Percentiles rank a stretch among this genome's conserved stretches.
These are phyloP conservation scores for Itoplectis maculator DNA, from an alignment of 2,888 invertebrate genomes.

Conservation along the genomic window DNA sequence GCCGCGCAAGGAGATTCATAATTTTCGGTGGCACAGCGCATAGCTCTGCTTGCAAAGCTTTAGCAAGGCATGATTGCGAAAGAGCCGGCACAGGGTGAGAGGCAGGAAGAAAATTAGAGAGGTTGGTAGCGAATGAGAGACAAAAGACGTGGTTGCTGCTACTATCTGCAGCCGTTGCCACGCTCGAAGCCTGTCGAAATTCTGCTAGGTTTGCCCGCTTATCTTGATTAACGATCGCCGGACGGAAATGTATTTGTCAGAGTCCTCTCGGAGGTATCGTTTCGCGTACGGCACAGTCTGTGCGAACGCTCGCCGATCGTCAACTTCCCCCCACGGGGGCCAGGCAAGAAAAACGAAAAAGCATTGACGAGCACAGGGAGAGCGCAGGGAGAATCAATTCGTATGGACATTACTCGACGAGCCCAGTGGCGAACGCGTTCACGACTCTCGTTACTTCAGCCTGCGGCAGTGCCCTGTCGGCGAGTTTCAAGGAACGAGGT, in stretches of 20 bases:
- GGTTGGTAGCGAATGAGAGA: constrained; percentile 25
- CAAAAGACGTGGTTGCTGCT: constrained; percentile 22
- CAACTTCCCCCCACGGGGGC: constrained; percentile 28
- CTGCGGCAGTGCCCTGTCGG: constrained; percentile 40
- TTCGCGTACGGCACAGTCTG: constrained; percentile 60
- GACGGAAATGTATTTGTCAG: constrained; percentile 69
- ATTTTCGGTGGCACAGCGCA: constrained; percentile 30
- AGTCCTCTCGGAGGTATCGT: constrained; percentile 56
- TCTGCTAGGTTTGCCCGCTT: constrained; percentile 56
- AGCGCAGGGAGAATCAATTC: constrained; percentile 52
- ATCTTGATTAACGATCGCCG: constrained; percentile 67
- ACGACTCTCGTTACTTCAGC: constrained; percentile 48
- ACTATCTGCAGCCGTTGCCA: constrained; percentile 27
- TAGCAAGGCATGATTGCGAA: constrained; percentile 4
- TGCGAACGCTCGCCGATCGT: constrained; percentile 53
- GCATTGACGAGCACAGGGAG: constrained; percentile 33
- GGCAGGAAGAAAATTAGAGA: constrained; percentile 38
- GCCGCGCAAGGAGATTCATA: constrained; percentile 23
- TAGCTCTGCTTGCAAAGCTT: constrained; percentile 15
- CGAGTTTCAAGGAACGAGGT: background rate
- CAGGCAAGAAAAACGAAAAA: constrained; percentile 26
- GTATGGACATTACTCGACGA: constrained; percentile 40
- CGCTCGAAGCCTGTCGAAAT: constrained; percentile 34
- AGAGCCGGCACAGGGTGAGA: background rate
- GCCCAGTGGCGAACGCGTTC: constrained; percentile 31